Evolutionary conservation across 2,797 vertebrate genomes (phyloP).

Genomic region (Danio tinwini): DNA sequence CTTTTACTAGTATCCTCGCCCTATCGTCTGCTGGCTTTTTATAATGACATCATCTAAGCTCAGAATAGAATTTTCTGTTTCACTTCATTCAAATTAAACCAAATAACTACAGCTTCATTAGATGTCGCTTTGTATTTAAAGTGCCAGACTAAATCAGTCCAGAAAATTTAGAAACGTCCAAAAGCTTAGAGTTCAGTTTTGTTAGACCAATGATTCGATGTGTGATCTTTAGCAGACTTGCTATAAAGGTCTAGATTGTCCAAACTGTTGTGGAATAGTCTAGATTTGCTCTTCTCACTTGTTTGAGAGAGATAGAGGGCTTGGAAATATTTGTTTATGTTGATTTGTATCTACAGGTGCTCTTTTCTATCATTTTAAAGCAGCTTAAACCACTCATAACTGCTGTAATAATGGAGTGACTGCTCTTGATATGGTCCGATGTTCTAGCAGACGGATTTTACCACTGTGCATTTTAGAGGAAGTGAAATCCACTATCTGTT

Average conservation of each 20-base stretch:
- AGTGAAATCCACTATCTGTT: conserved; percentile 58
- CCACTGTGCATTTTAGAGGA: conserved; percentile 30
- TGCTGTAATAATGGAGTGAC: not conserved
- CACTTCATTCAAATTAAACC: not conserved
- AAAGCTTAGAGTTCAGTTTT: conserved; percentile 15
- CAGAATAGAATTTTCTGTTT: not conserved
- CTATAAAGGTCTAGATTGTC: not conserved
- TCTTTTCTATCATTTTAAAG: conserved; percentile 11
- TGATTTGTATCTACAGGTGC: not conserved
- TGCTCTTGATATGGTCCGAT: conserved; percentile 11
- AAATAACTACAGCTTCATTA: not conserved
- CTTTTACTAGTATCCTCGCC: not conserved
- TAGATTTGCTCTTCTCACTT: not conserved
- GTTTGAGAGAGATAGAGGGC: not conserved
- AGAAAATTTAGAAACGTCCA: conserved; percentile 7
- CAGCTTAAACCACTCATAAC: not conserved
- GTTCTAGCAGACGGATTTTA: not conserved
- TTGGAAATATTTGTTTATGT: not conserved
- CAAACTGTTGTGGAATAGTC: not conserved
- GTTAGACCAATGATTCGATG: conserved; percentile 1
- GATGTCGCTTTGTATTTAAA: conserved; percentile 23
- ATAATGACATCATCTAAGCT: not conserved
- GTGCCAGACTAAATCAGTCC: conserved; percentile 57
- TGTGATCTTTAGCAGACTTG: not conserved
- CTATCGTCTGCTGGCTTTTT: not conserved